Conservation (phyloP, 2,888 invertebrate genomes). For the Sesamia inferens region DNA sequence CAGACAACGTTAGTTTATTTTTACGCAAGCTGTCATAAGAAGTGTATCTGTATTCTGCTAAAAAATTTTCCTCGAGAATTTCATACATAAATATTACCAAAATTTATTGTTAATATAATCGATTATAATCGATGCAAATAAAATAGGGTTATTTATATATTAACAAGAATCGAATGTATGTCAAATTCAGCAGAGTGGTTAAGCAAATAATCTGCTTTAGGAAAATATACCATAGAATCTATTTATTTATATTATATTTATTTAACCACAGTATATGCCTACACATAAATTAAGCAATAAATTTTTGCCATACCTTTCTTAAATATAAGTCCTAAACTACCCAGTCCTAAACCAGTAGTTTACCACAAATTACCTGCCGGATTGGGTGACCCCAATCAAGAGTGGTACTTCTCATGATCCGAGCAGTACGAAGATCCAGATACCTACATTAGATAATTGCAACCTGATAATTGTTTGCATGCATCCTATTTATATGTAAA, state of each 20-base stretch:
- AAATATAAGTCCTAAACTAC: not conserved
- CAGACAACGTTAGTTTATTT: not conserved
- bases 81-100: not conserved
- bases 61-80: not conserved
- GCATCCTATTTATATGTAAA: constrained; percentile 50
- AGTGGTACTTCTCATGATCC: constrained; percentile 37
- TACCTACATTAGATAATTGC: constrained; percentile 46
- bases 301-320: not conserved
- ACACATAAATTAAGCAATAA: not conserved
- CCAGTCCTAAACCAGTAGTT: not conserved
- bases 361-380: constrained; percentile 24
- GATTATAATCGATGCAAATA: too few species aligned
- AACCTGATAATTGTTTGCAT: constrained; percentile 25
- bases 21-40: not conserved
- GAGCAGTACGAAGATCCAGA: constrained; percentile 43
- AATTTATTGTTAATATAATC: not conserved
- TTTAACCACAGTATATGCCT: not conserved
- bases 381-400: constrained; percentile 37
- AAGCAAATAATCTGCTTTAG: not conserved
- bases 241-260: not conserved
- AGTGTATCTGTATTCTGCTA: not conserved
- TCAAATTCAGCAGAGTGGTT: not conserved
- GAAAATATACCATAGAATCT: not conserved
- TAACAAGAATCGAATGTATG: too few species aligned
- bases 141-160: too few species aligned